Evolutionary conservation across 2,797 vertebrate genomes (phyloP).

Genomic region (Pagetopsis macropterus): DNA sequence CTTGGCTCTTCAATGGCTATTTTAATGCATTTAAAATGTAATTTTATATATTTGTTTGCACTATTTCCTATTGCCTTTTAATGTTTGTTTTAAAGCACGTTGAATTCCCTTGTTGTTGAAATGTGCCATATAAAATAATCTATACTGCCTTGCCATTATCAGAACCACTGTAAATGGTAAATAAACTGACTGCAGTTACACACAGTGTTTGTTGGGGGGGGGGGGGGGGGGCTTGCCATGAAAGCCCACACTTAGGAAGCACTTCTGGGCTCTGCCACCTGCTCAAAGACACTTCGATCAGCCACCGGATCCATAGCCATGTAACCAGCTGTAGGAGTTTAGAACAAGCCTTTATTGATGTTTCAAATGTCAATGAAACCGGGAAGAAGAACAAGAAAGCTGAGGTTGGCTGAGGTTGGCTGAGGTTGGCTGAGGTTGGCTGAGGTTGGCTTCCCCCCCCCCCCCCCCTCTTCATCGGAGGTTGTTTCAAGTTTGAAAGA

Average conservation of each 20-base stretch:
- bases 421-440: not conserved
- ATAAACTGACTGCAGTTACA: not conserved
- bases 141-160: not conserved
- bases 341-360: not conserved
- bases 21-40: too few species aligned
- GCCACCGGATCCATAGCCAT: not conserved
- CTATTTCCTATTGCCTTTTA: too few species aligned
- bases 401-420: not conserved
- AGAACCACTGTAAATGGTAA: conserved; percentile 7
- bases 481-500: not conserved
- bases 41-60: too few species aligned
- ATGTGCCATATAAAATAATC: too few species aligned
- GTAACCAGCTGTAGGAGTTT: not conserved
- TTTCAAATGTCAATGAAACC: not conserved
- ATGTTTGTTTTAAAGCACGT: too few species aligned
- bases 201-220: not conserved
- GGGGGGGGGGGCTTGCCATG: not conserved
- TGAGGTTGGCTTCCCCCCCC: not conserved
- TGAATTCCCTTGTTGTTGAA: too few species aligned
- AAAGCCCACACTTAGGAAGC: not conserved
- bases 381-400: not conserved
- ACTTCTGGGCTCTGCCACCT: conserved; percentile 13
- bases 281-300: not conserved
- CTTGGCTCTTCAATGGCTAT: too few species aligned
- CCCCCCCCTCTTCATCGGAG: not conserved